Evolutionary conservation across 1,140 invertebrate species (phyloP).

Genomic region (Pachyrhynchus sulphureomaculatus): DNA sequence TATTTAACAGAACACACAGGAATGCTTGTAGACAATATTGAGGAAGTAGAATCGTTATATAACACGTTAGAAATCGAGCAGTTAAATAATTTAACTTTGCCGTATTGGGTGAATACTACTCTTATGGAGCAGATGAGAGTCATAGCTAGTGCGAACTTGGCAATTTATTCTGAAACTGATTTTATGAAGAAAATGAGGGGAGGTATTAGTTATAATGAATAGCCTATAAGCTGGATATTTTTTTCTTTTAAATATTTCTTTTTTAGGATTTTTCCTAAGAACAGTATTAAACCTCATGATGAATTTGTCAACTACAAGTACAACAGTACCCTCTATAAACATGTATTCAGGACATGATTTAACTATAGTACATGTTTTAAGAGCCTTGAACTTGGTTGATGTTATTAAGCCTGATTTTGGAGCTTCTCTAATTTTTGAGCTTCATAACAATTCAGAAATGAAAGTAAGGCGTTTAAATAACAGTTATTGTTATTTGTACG

Average conservation of each 20-base stretch:
- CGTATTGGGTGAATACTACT: slow-evolving; percentile 69
- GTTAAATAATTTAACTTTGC: slow-evolving; percentile 64
- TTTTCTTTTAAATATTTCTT: slow-evolving; percentile 7
- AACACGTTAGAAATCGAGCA: slow-evolving; percentile 72
- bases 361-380: slow-evolving; percentile 68
- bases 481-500: not conserved
- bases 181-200: slow-evolving; percentile 72
- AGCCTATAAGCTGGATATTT: slow-evolving; percentile 29
- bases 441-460: slow-evolving; percentile 58
- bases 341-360: slow-evolving; percentile 74
- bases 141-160: slow-evolving; percentile 67
- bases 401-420: slow-evolving; percentile 70
- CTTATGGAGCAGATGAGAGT: slow-evolving; percentile 68
- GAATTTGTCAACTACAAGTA: slow-evolving; percentile 34
- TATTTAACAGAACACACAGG: slow-evolving; percentile 67
- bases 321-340: slow-evolving; percentile 55
- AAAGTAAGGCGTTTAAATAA: slow-evolving; percentile 47
- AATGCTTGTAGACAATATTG: slow-evolving; percentile 62
- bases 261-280: slow-evolving; percentile 56
- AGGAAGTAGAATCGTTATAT: slow-evolving; percentile 72
- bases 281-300: slow-evolving; percentile 52
- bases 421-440: slow-evolving; percentile 66
- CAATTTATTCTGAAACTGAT: slow-evolving; percentile 68
- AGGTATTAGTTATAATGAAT: slow-evolving; percentile 53
- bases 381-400: slow-evolving; percentile 65